These are phyloP conservation scores for Morpho helenor DNA, from an alignment of 2,888 invertebrate genomes.

Conservation along the genomic window DNA sequence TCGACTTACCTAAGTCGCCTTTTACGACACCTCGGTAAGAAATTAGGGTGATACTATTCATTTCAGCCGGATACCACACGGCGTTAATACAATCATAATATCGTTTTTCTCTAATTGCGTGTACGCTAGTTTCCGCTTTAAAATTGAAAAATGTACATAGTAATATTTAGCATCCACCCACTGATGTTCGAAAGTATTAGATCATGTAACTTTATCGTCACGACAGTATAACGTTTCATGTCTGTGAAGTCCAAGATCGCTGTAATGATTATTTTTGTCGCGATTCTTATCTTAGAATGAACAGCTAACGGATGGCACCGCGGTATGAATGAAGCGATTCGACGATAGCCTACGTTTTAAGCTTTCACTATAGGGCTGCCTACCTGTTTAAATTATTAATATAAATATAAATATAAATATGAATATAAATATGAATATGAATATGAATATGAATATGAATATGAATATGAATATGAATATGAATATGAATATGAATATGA, in stretches of 20 bases:
- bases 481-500: neutral
- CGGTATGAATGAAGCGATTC: slow-evolving; percentile 55
- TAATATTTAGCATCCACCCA: too few species aligned
- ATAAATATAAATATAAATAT: neutral
- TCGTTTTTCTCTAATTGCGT: too few species aligned
- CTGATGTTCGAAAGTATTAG: neutral
- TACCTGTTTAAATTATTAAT: neutral
- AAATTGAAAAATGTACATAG: too few species aligned
- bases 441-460: neutral
- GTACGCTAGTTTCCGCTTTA: too few species aligned
- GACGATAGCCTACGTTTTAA: slow-evolving; percentile 55
- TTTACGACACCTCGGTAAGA: too few species aligned
- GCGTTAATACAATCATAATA: too few species aligned
- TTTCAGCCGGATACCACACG: too few species aligned
- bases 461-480: neutral
- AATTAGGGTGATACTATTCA: too few species aligned
- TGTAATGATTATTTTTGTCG: slow-evolving; percentile 13
- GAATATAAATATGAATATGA: neutral
- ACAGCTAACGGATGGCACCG: slow-evolving; percentile 40
- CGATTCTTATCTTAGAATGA: slow-evolving; percentile 43
- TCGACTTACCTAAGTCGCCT: too few species aligned
- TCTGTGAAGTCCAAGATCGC: neutral
- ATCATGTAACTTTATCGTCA: neutral
- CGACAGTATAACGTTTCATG: neutral
- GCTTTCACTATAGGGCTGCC: slow-evolving; percentile 25